Percentiles rank a stretch among this genome's conserved stretches.
Conservation (phyloP, 2,888 invertebrate genomes). For the Alitta virens region DNA sequence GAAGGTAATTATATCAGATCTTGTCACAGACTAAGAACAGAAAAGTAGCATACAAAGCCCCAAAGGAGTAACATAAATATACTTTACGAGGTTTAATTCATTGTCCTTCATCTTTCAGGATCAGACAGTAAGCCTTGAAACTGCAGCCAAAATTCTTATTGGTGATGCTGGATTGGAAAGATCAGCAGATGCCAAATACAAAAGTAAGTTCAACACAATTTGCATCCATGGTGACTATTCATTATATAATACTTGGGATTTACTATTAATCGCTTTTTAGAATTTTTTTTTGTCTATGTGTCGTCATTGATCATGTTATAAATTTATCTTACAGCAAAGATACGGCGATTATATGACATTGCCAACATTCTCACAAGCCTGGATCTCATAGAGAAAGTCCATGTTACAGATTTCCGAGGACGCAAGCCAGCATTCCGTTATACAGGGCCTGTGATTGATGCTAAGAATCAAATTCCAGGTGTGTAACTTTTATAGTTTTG, state of each 20-base stretch:
- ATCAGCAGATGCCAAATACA: constrained; percentile 56
- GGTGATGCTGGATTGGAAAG: constrained; percentile 62
- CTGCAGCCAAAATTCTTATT: constrained; percentile 68
- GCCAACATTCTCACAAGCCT: constrained; percentile 76
- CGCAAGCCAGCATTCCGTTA: constrained; percentile 70
- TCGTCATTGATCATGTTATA: background rate
- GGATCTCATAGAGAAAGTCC: constrained; percentile 70
- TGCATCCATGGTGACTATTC: no score
- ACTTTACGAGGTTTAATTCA: no score
- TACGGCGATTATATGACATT: constrained; percentile 74
- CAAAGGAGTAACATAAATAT: no score
- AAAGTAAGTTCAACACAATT: constrained; percentile 58
- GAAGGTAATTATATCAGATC: constrained; percentile 59
- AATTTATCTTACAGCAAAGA: constrained; percentile 64
- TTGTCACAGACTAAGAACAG: background rate
- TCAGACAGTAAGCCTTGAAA: constrained; percentile 67
- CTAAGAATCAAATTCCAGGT: constrained; percentile 8
- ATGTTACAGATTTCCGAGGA: constrained; percentile 63
- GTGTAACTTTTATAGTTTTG: no score
- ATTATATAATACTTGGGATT: no score
- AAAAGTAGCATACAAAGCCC: no score
- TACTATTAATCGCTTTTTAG: no score
- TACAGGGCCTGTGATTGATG: constrained; percentile 60
- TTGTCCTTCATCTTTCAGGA: constrained; percentile 59
- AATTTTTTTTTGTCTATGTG: no score